These are phyloP conservation scores for Ephestia elutella DNA, from an alignment of 1,140 invertebrate genomes.

Conservation along the genomic window DNA sequence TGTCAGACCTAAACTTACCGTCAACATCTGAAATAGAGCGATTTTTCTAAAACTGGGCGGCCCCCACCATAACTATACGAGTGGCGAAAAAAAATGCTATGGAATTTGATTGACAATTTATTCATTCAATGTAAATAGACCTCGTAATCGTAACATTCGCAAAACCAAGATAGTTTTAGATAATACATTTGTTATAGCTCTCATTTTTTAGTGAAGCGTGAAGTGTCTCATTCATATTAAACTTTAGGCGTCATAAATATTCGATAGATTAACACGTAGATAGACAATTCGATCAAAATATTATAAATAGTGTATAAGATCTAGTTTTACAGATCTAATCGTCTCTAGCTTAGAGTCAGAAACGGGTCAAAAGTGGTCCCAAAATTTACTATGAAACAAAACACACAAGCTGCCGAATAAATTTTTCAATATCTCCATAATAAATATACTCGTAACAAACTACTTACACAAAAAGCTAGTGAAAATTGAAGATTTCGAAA, in stretches of 20 bases:
- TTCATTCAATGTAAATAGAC: conserved; percentile 47
- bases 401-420: conserved; percentile 40
- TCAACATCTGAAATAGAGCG: conserved; percentile 73
- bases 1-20: conserved; percentile 68
- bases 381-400: conserved; percentile 69
- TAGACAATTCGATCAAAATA: conserved; percentile 17
- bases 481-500: conserved; percentile 39
- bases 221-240: conserved; percentile 54
- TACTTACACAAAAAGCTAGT: conserved; percentile 51
- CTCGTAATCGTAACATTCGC: conserved; percentile 58
- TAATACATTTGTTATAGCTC: conserved; percentile 34
- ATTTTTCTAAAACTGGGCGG: conserved; percentile 56
- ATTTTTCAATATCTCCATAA: conserved; percentile 24
- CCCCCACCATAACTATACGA: conserved; percentile 58
- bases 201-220: conserved; percentile 29
- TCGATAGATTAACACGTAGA: conserved; percentile 13
- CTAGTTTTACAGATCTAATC: conserved; percentile 29
- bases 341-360: conserved; percentile 39
- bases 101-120: conserved; percentile 65
- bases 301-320: conserved; percentile 9
- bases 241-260: conserved; percentile 40
- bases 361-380: conserved; percentile 61
- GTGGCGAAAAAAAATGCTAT: conserved; percentile 61
- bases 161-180: conserved; percentile 34
- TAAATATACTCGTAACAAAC: conserved; percentile 29